Evolutionary conservation across 2,113 vertebrate genomes (phyloP), one percentile per base, ranked within the genome.

Genomic region (Dascyllus trimaculatus): DNA sequence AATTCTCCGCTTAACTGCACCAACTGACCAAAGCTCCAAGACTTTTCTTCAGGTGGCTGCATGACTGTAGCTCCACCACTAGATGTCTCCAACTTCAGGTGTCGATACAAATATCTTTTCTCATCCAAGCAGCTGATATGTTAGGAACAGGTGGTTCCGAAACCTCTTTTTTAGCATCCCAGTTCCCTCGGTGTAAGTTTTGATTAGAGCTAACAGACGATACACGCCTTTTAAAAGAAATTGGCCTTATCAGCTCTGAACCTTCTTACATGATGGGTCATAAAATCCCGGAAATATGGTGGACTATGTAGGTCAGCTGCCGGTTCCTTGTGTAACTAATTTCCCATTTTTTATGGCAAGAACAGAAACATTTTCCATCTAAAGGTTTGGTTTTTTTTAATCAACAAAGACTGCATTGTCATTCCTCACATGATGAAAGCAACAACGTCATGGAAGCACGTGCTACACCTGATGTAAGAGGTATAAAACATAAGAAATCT

Each of bases 1-100:
- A 29, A 5, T 29, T 29, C 2, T 29, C 8, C 1, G 32, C 6
- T 35, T 35, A 0, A 35, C 32, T 35, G 29, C 6, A 29, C 38
- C 10, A 40, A 10, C 40, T 15, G 13, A 13, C 9, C 9, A 40
- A 40, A 40, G 40, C 40, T 43, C 9, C 40, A 15, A 15, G 11
- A 15, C 14, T 43, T 43, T 4, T 15, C 40, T 15, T 43, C 2
- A 43, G 40, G 40, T 13, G 15, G 40, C 40, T 4, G 40, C 8
- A 15, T 43, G 17, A 4, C 68, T 72, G 52, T 43, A n/a, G 17
- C 5, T 18, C 15, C 11, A 43, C 81, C 89, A 89, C 78, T 78
- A 85, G 87, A 74, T 71, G 85, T 80, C 75, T 53, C 64, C 35
- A 53, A 25, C 17, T 7, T 26, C 54, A 54, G 35, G 15, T 40